Evolutionary conservation across 2,888 invertebrate species (phyloP), one percentile per base, ranked within the genome.

Genomic region (Opisthograptis luteolata): DNA sequence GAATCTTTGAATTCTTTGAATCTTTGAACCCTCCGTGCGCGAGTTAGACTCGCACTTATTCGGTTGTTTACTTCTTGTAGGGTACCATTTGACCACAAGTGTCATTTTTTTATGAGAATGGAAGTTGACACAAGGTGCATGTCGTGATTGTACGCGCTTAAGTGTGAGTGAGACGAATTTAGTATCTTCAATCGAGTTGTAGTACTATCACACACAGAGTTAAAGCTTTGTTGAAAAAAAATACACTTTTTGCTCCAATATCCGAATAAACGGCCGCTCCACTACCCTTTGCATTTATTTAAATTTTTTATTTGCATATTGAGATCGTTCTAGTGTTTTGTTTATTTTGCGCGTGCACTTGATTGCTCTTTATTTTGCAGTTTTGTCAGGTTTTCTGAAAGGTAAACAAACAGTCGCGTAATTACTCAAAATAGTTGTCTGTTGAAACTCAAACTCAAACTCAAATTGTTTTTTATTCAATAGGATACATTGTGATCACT

Each of bases 241-340:
- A 32, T 9, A 30, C 28, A 37, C 46, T 52, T 54, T 67, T 64
- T 57, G 44, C 42, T 56, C 50, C 62, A 61, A 61, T 64, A 60
- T 61, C 55, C 51, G 60, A 47, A 65, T 65, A 62, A 62, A 68
- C 60, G 59, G 51, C 49, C 42, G 48, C 55, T 28, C 48, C 40
- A 49, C 48, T 57, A 34, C 57, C 61, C 55, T 64, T 67, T 62
- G 52, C 64, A 60, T 66, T 65, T 67, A 66, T 70, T 66, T 68
- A 66, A 68, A 66, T 68, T 62, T 54, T 28, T 36, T 59, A 64
- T 70, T 62, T 66, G 63, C 63, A 66, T 73, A 62, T 66, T 66
- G 60, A 62, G 62, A 62, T 60, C 63, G 62, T 66, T 59, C 63
- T 66, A 62, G 57, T 59, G 55, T 59, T 59, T 57, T 55, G 50